These are phyloP conservation scores for Trinectes maculatus DNA, from an alignment of 2,113 vertebrate genomes.

Conservation along the genomic window DNA sequence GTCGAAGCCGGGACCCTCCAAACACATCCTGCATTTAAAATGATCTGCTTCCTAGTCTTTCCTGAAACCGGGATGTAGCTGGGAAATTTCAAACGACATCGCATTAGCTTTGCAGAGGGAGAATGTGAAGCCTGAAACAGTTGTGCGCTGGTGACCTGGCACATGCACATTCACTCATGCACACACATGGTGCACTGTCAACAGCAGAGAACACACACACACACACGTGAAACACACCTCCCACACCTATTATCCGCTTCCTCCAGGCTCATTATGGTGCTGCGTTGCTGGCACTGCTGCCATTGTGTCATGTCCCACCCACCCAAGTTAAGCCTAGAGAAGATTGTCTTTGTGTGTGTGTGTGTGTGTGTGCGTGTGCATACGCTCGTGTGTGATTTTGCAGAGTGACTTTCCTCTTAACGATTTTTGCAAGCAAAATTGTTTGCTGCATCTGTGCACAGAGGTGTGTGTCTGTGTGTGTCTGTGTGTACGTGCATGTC, in stretches of 20 bases:
- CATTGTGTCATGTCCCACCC: slow-evolving; percentile 41
- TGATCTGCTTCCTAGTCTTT: slow-evolving; percentile 15
- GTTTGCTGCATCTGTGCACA: not conserved
- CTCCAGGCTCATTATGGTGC: slow-evolving; percentile 42
- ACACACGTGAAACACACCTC: slow-evolving; percentile 17
- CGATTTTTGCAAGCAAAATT: not conserved
- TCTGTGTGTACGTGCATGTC: not conserved
- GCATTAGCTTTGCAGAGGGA: slow-evolving; percentile 3
- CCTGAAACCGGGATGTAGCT: slow-evolving; percentile 39
- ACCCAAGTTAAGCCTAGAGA: slow-evolving; percentile 38
- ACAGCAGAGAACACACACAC: slow-evolving; percentile 21
- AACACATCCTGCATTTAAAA: slow-evolving; percentile 49
- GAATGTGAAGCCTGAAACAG: not conserved
- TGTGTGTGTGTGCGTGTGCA: slow-evolving; percentile 11
- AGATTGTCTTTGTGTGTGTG: slow-evolving; percentile 6
- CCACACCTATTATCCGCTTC: slow-evolving; percentile 47
- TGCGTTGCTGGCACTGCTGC: slow-evolving; percentile 44
- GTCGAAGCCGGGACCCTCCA: slow-evolving; percentile 2
- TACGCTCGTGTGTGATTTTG: slow-evolving; percentile 6
- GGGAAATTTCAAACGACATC: slow-evolving; percentile 30
- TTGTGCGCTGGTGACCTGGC: not conserved
- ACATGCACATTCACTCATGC: not conserved
- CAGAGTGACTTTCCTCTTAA: slow-evolving; percentile 3
- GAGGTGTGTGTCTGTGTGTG: not conserved
- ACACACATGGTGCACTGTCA: not conserved